A percentile compares a stretch with the other conserved stretches of the same genome.
Conservation (phyloP, 2,797 vertebrate genomes). For the Sebastes cheni region DNA sequence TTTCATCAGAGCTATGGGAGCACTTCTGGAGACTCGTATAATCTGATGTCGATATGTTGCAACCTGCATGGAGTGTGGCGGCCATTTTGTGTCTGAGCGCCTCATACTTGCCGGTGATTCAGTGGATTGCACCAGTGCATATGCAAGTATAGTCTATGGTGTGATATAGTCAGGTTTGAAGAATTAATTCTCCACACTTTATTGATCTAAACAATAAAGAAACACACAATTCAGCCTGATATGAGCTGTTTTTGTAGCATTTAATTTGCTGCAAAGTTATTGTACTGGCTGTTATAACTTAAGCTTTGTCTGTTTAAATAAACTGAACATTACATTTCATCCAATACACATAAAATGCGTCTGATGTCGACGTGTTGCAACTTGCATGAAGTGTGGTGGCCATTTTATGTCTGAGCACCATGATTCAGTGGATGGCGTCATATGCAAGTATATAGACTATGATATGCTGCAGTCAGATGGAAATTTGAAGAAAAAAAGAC, state of each 20-base stretch:
- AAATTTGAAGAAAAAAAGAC: background rate
- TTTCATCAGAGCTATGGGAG: constrained; percentile 56
- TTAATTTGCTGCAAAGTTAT: background rate
- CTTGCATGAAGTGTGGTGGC: constrained; percentile 24
- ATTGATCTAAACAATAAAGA: background rate
- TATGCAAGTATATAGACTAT: background rate
- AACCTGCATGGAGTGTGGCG: constrained; percentile 13
- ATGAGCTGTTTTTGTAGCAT: background rate
- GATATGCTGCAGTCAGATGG: background rate
- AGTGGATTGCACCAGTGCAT: background rate
- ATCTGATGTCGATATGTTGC: constrained; percentile 44
- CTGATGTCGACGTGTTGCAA: constrained; percentile 42
- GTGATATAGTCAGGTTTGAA: background rate
- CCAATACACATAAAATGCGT: background rate
- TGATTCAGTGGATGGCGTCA: background rate
- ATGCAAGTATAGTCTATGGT: background rate
- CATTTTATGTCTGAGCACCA: constrained; percentile 62
- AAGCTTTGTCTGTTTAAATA: background rate
- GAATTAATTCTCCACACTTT: background rate
- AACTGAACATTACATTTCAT: background rate
- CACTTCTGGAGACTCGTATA: constrained; percentile 28
- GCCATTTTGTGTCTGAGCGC: constrained; percentile 65
- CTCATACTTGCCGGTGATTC: background rate
- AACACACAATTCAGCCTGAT: background rate
- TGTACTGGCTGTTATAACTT: background rate